phyloP scores from a whole-genome alignment of 2,797 vertebrate species.

The Enteromius radiatus region DNA sequence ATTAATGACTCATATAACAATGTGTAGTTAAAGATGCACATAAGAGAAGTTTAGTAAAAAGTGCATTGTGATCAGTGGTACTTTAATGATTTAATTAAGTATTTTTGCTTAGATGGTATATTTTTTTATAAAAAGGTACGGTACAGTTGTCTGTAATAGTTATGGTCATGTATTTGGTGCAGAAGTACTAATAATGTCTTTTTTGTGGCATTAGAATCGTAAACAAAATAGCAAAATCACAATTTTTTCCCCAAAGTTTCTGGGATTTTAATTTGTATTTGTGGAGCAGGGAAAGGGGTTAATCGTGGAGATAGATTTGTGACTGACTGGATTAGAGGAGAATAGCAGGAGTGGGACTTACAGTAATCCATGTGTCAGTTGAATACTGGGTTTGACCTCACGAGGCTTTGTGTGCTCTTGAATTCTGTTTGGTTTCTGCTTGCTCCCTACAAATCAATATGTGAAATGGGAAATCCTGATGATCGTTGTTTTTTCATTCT shows the following conservation, averaged over 20 bases:
- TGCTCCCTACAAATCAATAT: background rate
- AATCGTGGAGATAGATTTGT: conserved; percentile 74
- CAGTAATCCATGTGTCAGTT: conserved; percentile 66
- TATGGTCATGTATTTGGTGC: background rate
- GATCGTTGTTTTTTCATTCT: background rate
- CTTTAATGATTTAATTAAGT: background rate
- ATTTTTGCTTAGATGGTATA: background rate
- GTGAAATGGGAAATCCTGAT: background rate
- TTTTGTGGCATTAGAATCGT: background rate
- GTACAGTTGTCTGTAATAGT: background rate
- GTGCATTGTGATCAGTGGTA: background rate
- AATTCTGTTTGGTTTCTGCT: conserved; percentile 2
- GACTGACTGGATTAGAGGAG: conserved; percentile 74
- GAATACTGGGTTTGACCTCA: conserved; percentile 25
- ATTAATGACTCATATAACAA: background rate
- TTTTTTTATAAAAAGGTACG: background rate
- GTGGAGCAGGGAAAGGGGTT: conserved; percentile 68
- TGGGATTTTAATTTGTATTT: conserved; percentile 64
- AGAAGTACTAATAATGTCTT: background rate
- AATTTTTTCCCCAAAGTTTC: conserved; percentile 45
- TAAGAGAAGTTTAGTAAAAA: background rate
- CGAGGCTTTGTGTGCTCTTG: conserved; percentile 16
- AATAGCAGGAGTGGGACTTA: conserved; percentile 66
- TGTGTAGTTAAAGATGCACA: background rate
- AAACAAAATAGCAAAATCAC: background rate